Conservation (phyloP, 2,113 vertebrate species). For the Eidolon helvum region DNA sequence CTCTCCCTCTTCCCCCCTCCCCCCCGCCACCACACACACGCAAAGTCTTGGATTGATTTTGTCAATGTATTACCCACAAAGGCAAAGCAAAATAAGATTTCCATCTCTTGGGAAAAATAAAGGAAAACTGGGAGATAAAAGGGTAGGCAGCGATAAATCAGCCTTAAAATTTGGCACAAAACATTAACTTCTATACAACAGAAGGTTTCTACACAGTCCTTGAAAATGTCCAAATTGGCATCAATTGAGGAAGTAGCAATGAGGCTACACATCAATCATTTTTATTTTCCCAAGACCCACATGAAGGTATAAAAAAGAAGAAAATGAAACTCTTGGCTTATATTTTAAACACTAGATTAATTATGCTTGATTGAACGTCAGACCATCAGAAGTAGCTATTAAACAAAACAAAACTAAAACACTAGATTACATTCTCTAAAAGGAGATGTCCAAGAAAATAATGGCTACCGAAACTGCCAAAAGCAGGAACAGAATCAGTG, state of each 20-base stretch:
- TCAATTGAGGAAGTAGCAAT: background rate
- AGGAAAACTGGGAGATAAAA: background rate
- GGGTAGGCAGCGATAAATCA: background rate
- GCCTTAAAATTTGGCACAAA: background rate
- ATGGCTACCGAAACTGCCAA: background rate
- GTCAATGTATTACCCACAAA: background rate
- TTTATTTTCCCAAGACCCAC: background rate
- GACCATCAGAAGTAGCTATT: background rate
- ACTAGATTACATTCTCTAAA: background rate
- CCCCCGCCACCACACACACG: background rate
- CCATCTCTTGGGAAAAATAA: background rate
- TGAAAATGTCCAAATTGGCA: background rate
- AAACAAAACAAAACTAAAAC: background rate
- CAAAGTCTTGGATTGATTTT: background rate
- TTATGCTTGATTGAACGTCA: background rate
- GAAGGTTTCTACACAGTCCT: background rate
- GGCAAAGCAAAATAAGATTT: slow-evolving; percentile 1
- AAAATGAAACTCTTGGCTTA: background rate
- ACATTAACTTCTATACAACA: background rate
- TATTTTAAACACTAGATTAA: slow-evolving; percentile 14
- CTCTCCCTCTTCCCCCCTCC: rapidly evolving
- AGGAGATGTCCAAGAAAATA: background rate
- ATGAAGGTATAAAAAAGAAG: background rate
- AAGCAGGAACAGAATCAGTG: background rate
- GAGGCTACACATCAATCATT: background rate